Evolutionary conservation across 2,888 invertebrate species (phyloP), one percentile per base, ranked within the genome.

Genomic region (Ctenicera cuprea): DNA sequence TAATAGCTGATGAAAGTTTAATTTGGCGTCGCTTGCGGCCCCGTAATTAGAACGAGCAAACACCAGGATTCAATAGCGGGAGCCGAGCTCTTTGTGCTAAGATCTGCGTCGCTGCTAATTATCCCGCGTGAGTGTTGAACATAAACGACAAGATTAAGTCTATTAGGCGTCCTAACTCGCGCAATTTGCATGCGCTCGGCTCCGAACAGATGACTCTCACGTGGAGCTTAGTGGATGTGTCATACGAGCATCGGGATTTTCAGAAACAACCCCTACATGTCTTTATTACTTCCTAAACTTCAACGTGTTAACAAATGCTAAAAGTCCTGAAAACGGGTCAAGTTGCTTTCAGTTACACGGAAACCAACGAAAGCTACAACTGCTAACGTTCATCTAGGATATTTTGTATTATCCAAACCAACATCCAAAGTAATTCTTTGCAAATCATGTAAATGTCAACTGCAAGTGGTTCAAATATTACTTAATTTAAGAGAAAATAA

Each of bases 1-100:
- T 86, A 87, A 87, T 87, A 83, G 86, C 85, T 86, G 86, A 86
- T 86, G 87, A 87, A 87, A 87, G 86, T 87, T 87, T 87, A 87
- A 87, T 87, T 87, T 86, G 83, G 83, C 84, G 84, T 85, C 86
- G 86, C 85, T 87, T 86, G 87, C 82, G 87, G 87, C 82, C 80
- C 82, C 83, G 86, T 87, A 87, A 87, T 87, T 87, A 87, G 87
- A 86, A 85, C 84, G 82, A 81, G 85, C 85, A 84, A 85, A 84
- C 84, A 84, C 84, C 83, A 83, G 84, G 84, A 85, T 85, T 86
- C 85, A 84, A 85, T 85, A 83, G 82, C 81, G 80, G 82, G 80
- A 79, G 82, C 78, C 80, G 80, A 78, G 82, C 80, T 81, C 83
- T 84, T 83, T 83, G 83, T 82, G 81, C 81, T 80, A 74, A 82